These are phyloP conservation scores for Semnornis frantzii DNA, from an alignment of 2,113 vertebrate genomes.

Conservation along the genomic window DNA sequence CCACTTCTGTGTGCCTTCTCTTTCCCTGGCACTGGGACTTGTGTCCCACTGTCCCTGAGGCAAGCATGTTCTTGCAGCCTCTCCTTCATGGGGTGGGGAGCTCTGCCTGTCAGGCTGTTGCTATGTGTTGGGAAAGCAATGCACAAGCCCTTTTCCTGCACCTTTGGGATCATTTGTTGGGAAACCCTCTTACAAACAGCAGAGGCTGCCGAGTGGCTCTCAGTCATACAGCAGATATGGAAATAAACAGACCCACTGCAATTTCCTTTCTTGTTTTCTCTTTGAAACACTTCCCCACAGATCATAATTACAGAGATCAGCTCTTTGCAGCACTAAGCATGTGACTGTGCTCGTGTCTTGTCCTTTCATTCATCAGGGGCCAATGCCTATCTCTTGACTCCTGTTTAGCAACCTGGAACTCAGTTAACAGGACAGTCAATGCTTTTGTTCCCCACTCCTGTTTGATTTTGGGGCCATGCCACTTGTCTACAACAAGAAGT, in stretches of 20 bases:
- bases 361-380: conserved; percentile 33
- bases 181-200: conserved; percentile 32
- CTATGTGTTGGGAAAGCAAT: background rate
- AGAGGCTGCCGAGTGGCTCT: conserved; percentile 4
- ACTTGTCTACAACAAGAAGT: background rate
- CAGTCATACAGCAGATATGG: conserved; percentile 47
- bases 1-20: background rate
- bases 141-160: background rate
- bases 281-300: conserved; percentile 22
- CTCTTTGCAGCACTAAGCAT: conserved; percentile 22
- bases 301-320: conserved; percentile 49
- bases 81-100: background rate
- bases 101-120: background rate
- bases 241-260: conserved; percentile 44
- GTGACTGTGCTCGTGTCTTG: conserved; percentile 41
- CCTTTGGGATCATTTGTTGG: conserved; percentile 40
- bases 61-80: background rate
- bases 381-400: background rate
- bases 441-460: background rate
- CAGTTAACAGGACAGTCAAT: background rate
- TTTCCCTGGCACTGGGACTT: background rate
- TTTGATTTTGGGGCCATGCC: background rate
- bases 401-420: background rate
- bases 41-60: background rate
- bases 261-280: conserved; percentile 64